Percentiles rank a stretch among this genome's conserved stretches.
These are phyloP conservation scores for Polypterus bichir DNA, from an alignment of 2,113 vertebrate genomes.

Conservation along the genomic window DNA sequence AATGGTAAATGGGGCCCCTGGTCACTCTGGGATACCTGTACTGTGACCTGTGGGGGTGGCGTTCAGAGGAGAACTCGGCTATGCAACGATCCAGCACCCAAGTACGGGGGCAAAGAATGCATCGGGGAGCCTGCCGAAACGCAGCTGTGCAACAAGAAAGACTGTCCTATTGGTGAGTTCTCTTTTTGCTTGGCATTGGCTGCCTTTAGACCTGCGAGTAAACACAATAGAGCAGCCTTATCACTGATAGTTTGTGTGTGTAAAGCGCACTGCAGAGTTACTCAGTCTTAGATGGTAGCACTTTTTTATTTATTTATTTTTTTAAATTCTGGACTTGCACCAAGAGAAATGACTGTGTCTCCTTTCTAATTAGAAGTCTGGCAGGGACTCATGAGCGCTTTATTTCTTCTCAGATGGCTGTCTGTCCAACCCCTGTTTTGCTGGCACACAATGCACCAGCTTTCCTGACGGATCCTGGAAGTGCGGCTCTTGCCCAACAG, in stretches of 20 bases:
- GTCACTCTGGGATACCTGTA: conserved; percentile 85
- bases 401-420: conserved; percentile 70
- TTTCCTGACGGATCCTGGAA: conserved; percentile 84
- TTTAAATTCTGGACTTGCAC: background rate
- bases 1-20: conserved; percentile 91
- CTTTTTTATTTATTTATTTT: background rate
- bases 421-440: conserved; percentile 89
- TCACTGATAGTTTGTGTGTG: no score
- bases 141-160: conserved; percentile 74
- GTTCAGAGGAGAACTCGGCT: conserved; percentile 71
- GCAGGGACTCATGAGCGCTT: conserved; percentile 4
- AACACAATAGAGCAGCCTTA: no score
- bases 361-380: background rate
- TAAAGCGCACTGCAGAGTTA: background rate
- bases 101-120: conserved; percentile 80
- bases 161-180: conserved; percentile 60
- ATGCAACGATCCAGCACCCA: conserved; percentile 78
- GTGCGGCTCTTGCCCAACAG: conserved; percentile 77
- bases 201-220: no score
- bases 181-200: no score
- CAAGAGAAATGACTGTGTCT: background rate
- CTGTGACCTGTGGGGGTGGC: conserved; percentile 82
- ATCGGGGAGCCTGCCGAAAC: conserved; percentile 56
- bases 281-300: background rate
- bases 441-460: conserved; percentile 70